Conservation (phyloP, 2,797 vertebrate species). For the Protosalanx chinensis region DNA sequence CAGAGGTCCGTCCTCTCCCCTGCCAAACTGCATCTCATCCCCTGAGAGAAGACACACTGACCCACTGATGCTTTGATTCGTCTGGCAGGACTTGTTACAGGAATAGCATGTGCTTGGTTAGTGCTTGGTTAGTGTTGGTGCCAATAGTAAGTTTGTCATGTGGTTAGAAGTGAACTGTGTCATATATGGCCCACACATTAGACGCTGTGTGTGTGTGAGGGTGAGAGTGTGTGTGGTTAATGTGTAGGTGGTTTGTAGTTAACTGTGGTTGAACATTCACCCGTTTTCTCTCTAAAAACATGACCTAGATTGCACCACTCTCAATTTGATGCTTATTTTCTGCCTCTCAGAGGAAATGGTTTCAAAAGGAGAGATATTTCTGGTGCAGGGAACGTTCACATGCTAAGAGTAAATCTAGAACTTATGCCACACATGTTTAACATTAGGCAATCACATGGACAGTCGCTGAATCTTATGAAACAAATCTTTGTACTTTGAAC, state of each 20-base stretch:
- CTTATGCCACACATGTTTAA: background rate
- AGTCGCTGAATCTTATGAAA: background rate
- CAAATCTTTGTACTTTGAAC: too few relatives aligned
- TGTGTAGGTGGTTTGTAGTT: background rate
- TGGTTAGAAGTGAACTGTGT: background rate
- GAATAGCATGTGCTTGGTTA: background rate
- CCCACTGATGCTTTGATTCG: background rate
- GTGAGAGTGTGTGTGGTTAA: background rate
- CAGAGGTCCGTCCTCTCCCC: too few relatives aligned
- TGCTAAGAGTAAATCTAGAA: background rate
- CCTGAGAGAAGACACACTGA: background rate
- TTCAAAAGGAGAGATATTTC: background rate
- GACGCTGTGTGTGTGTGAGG: background rate
- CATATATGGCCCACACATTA: background rate
- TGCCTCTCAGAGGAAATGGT: conserved; percentile 3
- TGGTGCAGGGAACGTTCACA: background rate
- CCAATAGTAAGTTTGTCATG: background rate
- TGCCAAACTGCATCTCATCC: too few relatives aligned
- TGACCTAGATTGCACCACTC: background rate
- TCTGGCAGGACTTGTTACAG: background rate
- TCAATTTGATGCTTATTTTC: background rate
- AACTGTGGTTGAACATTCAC: background rate
- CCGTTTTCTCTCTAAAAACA: background rate
- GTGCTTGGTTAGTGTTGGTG: background rate
- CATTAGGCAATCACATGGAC: too few relatives aligned